phyloP scores from a whole-genome alignment of 2,888 invertebrate species.

The Netelia melanura region DNA sequence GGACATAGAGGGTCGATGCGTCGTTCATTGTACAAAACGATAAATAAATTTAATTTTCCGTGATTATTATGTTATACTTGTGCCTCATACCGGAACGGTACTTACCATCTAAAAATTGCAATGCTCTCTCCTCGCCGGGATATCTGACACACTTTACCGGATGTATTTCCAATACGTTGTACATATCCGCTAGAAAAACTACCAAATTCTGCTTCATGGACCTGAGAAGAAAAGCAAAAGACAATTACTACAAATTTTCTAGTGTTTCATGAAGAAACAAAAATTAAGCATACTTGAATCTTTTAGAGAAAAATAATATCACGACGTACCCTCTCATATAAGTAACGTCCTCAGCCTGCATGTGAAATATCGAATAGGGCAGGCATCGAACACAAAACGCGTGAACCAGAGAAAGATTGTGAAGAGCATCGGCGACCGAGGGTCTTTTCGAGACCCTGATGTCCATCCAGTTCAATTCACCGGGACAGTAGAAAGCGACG shows the following conservation, averaged over 20 bases:
- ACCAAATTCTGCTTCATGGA: conserved; percentile 96
- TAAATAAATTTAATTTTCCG: conserved; percentile 27
- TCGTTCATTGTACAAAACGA: conserved; percentile 53
- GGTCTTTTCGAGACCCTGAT: conserved; percentile 88
- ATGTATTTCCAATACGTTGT: conserved; percentile 96
- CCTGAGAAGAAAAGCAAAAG: conserved; percentile 86
- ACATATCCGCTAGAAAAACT: conserved; percentile 96
- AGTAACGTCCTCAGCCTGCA: conserved; percentile 97
- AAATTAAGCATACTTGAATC: not conserved
- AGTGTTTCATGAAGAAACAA: no score
- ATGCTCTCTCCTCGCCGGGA: conserved; percentile 89
- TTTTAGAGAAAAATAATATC: not conserved
- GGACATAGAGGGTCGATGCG: conserved; percentile 62
- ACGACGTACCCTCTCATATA: conserved; percentile 93
- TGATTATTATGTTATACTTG: conserved; percentile 38
- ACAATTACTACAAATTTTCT: conserved; percentile 1
- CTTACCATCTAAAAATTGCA: conserved; percentile 85
- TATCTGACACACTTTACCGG: conserved; percentile 95
- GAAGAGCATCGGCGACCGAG: conserved; percentile 94
- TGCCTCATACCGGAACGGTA: conserved; percentile 65
- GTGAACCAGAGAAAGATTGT: conserved; percentile 95
- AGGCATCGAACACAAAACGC: conserved; percentile 94
- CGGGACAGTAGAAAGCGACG: conserved; percentile 96
- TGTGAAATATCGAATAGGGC: conserved; percentile 95
- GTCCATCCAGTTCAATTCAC: conserved; percentile 90